A percentile compares a stretch with the other conserved stretches of the same genome.
These are phyloP conservation scores for Neodiprion lecontei DNA, from an alignment of 1,140 invertebrate species.

Conservation along the genomic window DNA sequence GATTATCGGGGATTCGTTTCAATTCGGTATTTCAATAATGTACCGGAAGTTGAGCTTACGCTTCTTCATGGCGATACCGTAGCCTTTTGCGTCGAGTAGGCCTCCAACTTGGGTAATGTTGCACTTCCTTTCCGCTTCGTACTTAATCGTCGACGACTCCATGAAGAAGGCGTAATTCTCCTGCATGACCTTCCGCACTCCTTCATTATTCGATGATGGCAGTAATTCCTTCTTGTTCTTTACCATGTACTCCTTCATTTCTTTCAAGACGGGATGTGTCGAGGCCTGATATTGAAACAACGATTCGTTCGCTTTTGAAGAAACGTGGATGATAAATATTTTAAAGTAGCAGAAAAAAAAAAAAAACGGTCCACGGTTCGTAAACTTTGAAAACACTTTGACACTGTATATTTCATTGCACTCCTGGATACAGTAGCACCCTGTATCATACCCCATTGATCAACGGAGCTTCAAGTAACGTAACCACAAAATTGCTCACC, in stretches of 20 bases:
- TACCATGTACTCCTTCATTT: slow-evolving; percentile 84
- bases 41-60: slow-evolving; percentile 55
- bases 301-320: neutral
- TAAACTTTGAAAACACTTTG: too few species aligned
- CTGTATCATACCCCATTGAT: too few species aligned
- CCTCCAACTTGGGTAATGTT: slow-evolving; percentile 81
- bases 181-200: slow-evolving; percentile 69
- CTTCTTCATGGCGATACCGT: slow-evolving; percentile 87
- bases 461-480: too few species aligned
- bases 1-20: too few species aligned
- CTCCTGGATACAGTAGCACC: too few species aligned
- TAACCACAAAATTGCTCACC: slow-evolving; percentile 61
- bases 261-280: slow-evolving; percentile 74
- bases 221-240: slow-evolving; percentile 70
- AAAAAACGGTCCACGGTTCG: neutral
- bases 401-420: too few species aligned
- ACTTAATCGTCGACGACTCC: slow-evolving; percentile 90
- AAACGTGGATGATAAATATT: neutral
- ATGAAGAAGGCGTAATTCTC: slow-evolving; percentile 85
- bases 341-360: neutral
- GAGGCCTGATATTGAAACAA: slow-evolving; percentile 61
- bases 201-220: slow-evolving; percentile 74
- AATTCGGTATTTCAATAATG: too few species aligned
- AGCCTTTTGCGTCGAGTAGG: slow-evolving; percentile 84
- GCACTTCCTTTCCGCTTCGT: slow-evolving; percentile 82